phyloP scores from a whole-genome alignment of 2,113 vertebrate species.

The Calypte anna region DNA sequence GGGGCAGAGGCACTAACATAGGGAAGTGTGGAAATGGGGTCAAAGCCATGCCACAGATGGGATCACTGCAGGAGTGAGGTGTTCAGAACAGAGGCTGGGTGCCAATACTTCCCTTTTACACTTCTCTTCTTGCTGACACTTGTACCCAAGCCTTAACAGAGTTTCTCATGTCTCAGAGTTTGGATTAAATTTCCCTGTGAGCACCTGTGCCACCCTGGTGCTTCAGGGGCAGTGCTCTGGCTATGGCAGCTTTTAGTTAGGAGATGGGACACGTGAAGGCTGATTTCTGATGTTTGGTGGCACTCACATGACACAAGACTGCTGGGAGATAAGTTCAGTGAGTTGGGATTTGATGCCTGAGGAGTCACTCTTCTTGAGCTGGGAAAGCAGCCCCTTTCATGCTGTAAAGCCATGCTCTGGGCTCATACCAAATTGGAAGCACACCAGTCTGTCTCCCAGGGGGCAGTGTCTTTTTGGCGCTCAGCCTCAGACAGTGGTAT shows the following conservation, averaged over 20 bases:
- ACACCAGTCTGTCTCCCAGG: not conserved
- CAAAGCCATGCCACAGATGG: rapidly evolving
- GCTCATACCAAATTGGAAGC: not conserved
- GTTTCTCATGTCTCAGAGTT: not conserved
- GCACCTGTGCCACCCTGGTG: not conserved
- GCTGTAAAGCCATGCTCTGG: not conserved
- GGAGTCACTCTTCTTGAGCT: not conserved
- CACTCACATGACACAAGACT: rapidly evolving
- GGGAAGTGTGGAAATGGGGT: not conserved
- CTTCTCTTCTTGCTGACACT: not conserved
- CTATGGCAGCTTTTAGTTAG: not conserved
- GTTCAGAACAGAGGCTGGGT: not conserved
- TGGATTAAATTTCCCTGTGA: not conserved
- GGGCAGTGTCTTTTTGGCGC: not conserved
- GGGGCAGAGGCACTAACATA: rapidly evolving
- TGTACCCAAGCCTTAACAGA: not conserved
- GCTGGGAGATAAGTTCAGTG: not conserved
- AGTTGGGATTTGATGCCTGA: not conserved
- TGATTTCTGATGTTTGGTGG: not conserved
- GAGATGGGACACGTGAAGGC: not conserved
- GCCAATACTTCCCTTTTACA: rapidly evolving
- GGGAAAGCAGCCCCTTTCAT: not conserved
- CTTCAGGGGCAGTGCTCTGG: not conserved
- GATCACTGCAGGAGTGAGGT: not conserved
- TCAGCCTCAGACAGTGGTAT: not conserved